Conservation (phyloP, 1,140 invertebrate genomes). For the Lanistes nyassanus region DNA sequence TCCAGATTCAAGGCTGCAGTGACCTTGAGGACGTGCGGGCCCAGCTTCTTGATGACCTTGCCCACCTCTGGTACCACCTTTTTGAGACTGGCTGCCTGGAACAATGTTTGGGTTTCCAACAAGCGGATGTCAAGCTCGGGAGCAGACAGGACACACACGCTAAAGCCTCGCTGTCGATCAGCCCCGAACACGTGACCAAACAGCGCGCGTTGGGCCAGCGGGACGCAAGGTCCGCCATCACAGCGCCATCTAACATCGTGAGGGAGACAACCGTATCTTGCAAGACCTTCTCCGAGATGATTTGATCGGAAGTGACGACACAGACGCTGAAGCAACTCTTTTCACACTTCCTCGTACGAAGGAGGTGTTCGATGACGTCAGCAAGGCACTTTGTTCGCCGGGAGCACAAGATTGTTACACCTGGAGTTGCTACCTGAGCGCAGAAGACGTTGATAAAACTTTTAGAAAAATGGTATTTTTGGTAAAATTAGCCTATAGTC, state of each 20-base stretch:
- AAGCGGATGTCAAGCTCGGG: slow-evolving; percentile 12
- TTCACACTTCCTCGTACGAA: not conserved
- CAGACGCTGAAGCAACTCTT: no score
- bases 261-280: no score
- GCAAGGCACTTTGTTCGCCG: not conserved
- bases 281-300: no score
- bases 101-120: slow-evolving; percentile 15
- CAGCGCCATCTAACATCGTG: no score
- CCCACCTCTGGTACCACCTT: not conserved
- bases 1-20: not conserved
- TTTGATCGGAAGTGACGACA: no score
- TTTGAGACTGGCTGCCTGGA: slow-evolving; percentile 5
- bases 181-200: not conserved
- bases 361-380: not conserved
- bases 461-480: no score
- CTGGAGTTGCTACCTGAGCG: not conserved
- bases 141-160: slow-evolving; percentile 10
- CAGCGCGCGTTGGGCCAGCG: no score
- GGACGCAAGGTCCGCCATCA: no score
- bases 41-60: slow-evolving; percentile 10
- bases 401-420: slow-evolving; percentile 10
- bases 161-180: not conserved
- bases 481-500: no score
- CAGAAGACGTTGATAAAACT: no score
- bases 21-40: not conserved